Conservation (phyloP, 2,888 invertebrate species). For the Helicoverpa assulta region DNA sequence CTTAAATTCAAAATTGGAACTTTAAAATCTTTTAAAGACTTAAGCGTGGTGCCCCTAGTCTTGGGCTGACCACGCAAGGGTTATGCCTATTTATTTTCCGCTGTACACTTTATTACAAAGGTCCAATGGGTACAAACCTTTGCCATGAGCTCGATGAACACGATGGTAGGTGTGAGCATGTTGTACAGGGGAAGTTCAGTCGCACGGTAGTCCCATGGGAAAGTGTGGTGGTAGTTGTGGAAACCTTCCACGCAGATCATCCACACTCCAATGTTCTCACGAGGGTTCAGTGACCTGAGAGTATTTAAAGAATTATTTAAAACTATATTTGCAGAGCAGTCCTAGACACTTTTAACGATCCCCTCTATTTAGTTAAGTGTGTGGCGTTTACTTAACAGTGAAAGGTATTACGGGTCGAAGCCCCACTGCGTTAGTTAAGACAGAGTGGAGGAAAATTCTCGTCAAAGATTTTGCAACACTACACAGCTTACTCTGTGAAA, state of each 20-base stretch:
- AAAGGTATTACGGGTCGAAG: conserved; percentile 8
- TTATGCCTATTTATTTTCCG: conserved; percentile 44
- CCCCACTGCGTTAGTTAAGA: background rate
- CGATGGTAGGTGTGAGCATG: conserved; percentile 92
- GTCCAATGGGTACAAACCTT: conserved; percentile 74
- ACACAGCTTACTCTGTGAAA: background rate
- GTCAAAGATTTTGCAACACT: background rate
- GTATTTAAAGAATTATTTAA: conserved; percentile 33
- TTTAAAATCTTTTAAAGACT: background rate
- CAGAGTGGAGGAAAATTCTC: background rate
- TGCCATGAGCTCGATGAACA: conserved; percentile 93
- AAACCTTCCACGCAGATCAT: conserved; percentile 94
- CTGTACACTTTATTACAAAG: conserved; percentile 22
- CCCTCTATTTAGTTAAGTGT: conserved; percentile 14
- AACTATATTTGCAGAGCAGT: conserved; percentile 2
- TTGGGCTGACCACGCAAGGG: conserved; percentile 39
- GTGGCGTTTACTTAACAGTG: background rate
- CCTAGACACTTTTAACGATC: conserved; percentile 17
- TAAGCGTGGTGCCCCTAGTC: conserved; percentile 29
- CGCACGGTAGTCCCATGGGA: conserved; percentile 94
- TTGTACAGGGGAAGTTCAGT: conserved; percentile 92
- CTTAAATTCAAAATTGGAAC: background rate
- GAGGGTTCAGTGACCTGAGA: conserved; percentile 91
- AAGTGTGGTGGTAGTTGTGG: conserved; percentile 96
- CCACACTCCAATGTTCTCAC: conserved; percentile 92